A percentile compares a stretch with the other conserved stretches of the same genome.
Conservation (phyloP, 2,113 vertebrate species). For the Cochlearius cochlearius region DNA sequence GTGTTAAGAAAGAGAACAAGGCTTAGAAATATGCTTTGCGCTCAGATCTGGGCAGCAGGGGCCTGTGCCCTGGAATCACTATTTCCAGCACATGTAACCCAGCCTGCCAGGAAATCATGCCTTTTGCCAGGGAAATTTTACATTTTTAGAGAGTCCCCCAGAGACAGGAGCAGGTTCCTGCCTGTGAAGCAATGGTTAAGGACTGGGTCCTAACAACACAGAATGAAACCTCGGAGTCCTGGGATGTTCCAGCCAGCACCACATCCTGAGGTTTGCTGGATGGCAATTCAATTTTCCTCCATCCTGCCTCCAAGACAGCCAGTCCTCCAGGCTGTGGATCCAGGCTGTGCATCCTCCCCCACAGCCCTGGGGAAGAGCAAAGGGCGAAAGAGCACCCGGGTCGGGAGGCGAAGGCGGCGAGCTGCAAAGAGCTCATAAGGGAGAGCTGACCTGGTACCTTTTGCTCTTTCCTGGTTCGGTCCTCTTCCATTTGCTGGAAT, state of each 20-base stretch:
- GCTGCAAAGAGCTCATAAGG: not conserved
- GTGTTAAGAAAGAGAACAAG: not conserved
- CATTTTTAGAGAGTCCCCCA: not conserved
- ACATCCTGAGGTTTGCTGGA: not conserved
- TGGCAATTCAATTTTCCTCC: not conserved
- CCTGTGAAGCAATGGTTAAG: not conserved
- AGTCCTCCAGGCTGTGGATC: not conserved
- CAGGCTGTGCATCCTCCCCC: not conserved
- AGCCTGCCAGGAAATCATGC: not conserved
- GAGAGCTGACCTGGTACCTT: slow-evolving; percentile 23
- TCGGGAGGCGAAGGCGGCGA: not conserved
- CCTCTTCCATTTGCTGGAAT: slow-evolving; percentile 32
- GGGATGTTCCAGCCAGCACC: not conserved
- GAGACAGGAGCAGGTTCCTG: not conserved
- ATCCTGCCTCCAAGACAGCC: not conserved
- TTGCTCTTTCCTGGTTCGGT: slow-evolving; percentile 19
- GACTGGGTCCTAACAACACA: not conserved
- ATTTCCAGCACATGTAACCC: not conserved
- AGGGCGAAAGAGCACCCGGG: not conserved
- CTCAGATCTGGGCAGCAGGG: not conserved
- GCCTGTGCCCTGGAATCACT: not conserved
- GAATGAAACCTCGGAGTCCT: not conserved
- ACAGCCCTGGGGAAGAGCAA: not conserved
- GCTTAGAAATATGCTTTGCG: not conserved
- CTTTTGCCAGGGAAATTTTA: not conserved